These are phyloP conservation scores for Nomada goodeniana DNA, from an alignment of 2,888 invertebrate species.

Conservation along the genomic window DNA sequence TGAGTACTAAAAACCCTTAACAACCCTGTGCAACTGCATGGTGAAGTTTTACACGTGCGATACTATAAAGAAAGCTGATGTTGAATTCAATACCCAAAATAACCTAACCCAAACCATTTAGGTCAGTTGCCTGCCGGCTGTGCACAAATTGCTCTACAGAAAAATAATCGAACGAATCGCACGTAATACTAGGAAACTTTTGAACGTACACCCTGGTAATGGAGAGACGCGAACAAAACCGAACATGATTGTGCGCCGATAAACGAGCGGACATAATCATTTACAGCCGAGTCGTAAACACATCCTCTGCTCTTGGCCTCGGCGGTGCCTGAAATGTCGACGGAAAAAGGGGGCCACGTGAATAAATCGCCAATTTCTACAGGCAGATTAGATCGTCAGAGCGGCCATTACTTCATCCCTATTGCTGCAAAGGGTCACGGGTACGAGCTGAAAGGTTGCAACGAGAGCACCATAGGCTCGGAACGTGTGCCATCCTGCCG, in stretches of 20 bases:
- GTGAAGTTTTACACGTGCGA: no score
- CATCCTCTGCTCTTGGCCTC: constrained; percentile 7
- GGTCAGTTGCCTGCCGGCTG: no score
- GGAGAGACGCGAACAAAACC: background rate
- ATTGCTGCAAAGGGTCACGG: constrained; percentile 33
- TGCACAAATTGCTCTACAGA: no score
- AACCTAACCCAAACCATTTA: no score
- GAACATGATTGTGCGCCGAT: constrained; percentile 2
- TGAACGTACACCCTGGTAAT: no score
- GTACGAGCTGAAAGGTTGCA: constrained; percentile 52
- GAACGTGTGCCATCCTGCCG: constrained; percentile 50
- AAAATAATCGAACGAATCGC: no score
- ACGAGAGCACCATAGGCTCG: constrained; percentile 35
- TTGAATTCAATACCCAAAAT: no score
- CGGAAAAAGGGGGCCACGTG: background rate
- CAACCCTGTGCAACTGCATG: no score
- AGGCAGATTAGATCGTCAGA: constrained; percentile 51
- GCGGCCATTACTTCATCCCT: constrained; percentile 31
- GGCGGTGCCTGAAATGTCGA: constrained; percentile 7
- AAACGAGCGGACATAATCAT: constrained; percentile 42
- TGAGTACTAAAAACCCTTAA: no score
- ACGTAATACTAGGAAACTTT: no score
- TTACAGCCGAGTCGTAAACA: constrained; percentile 40
- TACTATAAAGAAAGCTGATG: no score
- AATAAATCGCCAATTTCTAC: constrained; percentile 43